Conservation (phyloP, 2,888 invertebrate species). For the Pammene aurita region DNA sequence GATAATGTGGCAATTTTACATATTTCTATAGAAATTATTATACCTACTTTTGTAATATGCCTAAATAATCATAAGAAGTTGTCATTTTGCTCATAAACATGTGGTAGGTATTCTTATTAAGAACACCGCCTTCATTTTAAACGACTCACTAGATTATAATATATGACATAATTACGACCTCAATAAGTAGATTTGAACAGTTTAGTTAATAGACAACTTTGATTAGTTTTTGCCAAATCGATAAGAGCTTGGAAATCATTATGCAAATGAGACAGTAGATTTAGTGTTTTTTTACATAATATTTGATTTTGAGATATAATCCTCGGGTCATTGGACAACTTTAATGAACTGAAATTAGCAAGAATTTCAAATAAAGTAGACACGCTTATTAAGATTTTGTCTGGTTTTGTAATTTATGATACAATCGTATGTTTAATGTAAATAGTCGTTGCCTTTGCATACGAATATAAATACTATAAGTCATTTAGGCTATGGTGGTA, state of each 20-base stretch:
- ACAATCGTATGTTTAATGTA: not conserved
- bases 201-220: conserved; percentile 45
- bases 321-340: conserved; percentile 24
- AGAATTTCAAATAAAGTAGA: not conserved
- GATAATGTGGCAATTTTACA: no score
- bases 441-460: not conserved
- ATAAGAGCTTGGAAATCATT: conserved; percentile 32
- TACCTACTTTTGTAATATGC: not conserved
- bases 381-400: not conserved
- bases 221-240: conserved; percentile 39
- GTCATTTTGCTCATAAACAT: not conserved
- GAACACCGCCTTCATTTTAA: conserved; percentile 46
- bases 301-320: conserved; percentile 35
- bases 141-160: conserved; percentile 30
- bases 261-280: conserved; percentile 34
- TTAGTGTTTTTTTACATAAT: conserved; percentile 31
- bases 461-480: not conserved
- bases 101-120: conserved; percentile 42
- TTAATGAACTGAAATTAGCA: conserved; percentile 5
- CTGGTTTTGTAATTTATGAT: conserved; percentile 1
- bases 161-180: conserved; percentile 38
- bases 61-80: conserved; percentile 7
- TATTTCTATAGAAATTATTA: no score
- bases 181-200: conserved; percentile 38
- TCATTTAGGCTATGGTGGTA: no score